Evolutionary conservation across 37 sponge, comb jelly and placozoan genomes (phyloP).

Genomic region (Agelas oroides): DNA sequence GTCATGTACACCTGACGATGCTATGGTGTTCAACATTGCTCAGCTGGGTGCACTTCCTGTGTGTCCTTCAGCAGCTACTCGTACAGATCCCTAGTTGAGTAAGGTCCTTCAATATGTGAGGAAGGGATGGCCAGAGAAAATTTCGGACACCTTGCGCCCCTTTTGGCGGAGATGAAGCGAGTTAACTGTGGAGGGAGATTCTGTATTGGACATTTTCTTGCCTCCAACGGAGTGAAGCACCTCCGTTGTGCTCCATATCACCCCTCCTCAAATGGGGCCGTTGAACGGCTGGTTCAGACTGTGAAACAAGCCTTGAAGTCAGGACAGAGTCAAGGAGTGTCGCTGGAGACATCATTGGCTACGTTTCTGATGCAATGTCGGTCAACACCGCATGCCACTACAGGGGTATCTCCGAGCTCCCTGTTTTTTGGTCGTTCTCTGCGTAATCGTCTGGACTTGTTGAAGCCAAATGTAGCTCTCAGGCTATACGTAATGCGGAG

Average conservation of each 20-base stretch:
- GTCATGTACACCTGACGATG: neutral
- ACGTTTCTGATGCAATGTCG: constrained; percentile 31
- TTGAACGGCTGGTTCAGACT: constrained; percentile 55
- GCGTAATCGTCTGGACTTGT: constrained; percentile 9
- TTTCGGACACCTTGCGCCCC: neutral
- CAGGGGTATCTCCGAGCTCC: constrained; percentile 9
- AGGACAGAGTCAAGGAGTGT: neutral
- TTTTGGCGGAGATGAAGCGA: neutral
- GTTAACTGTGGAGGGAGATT: constrained; percentile 40
- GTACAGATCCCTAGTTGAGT: constrained; percentile 34
- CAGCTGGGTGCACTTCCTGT: constrained; percentile 18
- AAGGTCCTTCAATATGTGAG: constrained; percentile 41
- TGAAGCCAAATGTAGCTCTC: constrained; percentile 8
- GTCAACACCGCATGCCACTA: constrained; percentile 34
- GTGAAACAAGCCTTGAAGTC: constrained; percentile 41
- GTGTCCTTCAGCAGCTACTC: neutral
- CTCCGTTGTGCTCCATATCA: constrained; percentile 51
- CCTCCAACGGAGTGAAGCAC: constrained; percentile 43
- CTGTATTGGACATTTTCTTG: constrained; percentile 34
- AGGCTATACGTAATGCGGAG: too few species aligned
- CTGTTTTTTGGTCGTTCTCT: constrained; percentile 17
- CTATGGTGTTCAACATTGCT: neutral
- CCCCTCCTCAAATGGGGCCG: constrained; percentile 51
- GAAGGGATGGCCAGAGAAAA: constrained; percentile 45
- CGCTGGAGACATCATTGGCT: constrained; percentile 4